These are phyloP conservation scores for Gastrophysa polygoni DNA, from an alignment of 2,888 invertebrate species.

Conservation along the genomic window DNA sequence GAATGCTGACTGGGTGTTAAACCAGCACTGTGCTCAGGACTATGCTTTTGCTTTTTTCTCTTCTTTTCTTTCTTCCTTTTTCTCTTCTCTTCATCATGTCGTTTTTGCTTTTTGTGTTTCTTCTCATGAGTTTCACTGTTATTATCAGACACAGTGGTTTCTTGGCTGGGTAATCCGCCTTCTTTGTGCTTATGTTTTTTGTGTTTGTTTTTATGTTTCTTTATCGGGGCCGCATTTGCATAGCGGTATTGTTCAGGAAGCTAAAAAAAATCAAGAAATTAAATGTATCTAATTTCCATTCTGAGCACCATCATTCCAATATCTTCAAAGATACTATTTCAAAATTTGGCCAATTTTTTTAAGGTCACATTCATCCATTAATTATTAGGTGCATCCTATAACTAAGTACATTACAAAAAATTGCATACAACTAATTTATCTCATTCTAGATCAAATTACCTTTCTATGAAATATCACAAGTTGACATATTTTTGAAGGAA, in stretches of 20 bases:
- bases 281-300: neutral
- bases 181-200: slow-evolving; percentile 94
- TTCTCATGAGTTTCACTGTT: slow-evolving; percentile 87
- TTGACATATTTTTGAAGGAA: too few relatives aligned
- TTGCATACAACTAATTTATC: too few relatives aligned
- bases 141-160: slow-evolving; percentile 69
- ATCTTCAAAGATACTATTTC: too few relatives aligned
- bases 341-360: too few relatives aligned
- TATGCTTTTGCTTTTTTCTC: slow-evolving; percentile 92
- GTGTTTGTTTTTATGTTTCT: slow-evolving; percentile 94
- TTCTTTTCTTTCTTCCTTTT: slow-evolving; percentile 96
- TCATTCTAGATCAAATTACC: too few relatives aligned
- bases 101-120: slow-evolving; percentile 93
- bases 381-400: too few relatives aligned
- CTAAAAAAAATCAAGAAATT: slow-evolving; percentile 56
- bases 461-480: too few relatives aligned
- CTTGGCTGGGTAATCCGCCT: slow-evolving; percentile 77
- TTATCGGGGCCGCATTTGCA: slow-evolving; percentile 88
- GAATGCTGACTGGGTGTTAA: slow-evolving; percentile 67
- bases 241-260: slow-evolving; percentile 95
- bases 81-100: slow-evolving; percentile 91
- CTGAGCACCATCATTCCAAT: too few relatives aligned
- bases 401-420: too few relatives aligned
- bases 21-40: slow-evolving; percentile 81
- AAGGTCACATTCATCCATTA: too few relatives aligned